A percentile compares a stretch with the other conserved stretches of the same genome.
These are phyloP conservation scores for Dioctria rufipes DNA, from an alignment of 2,888 invertebrate species.

Conservation along the genomic window DNA sequence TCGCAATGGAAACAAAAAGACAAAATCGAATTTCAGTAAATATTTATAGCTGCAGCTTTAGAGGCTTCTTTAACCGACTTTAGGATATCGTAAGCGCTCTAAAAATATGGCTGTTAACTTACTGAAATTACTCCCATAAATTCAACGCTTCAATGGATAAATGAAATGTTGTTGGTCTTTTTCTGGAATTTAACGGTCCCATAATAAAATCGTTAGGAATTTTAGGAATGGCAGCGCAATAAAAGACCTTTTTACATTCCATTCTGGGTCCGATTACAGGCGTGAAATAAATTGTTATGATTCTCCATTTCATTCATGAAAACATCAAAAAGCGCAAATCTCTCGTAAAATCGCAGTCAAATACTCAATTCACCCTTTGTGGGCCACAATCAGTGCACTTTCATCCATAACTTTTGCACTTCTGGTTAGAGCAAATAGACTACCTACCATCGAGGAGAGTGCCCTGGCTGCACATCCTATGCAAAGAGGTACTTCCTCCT, in stretches of 20 bases:
- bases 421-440: background rate
- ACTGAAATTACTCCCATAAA: no score
- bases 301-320: conserved; percentile 28
- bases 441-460: background rate
- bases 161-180: no score
- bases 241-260: conserved; percentile 4
- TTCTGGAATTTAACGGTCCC: no score
- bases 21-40: no score
- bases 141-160: no score
- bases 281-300: conserved; percentile 44
- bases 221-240: background rate
- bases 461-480: background rate
- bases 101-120: no score
- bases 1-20: no score
- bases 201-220: no score
- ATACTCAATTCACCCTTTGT: conserved; percentile 31
- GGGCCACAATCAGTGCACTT: conserved; percentile 32
- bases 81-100: no score
- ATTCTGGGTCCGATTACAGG: conserved; percentile 1
- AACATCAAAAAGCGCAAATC: conserved; percentile 31
- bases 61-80: no score
- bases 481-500: background rate
- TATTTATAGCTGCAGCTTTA: no score
- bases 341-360: conserved; percentile 45
- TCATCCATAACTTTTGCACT: conserved; percentile 16